phyloP scores from a whole-genome alignment of 2,888 invertebrate genomes.

The Dicyrtoma fusca region DNA sequence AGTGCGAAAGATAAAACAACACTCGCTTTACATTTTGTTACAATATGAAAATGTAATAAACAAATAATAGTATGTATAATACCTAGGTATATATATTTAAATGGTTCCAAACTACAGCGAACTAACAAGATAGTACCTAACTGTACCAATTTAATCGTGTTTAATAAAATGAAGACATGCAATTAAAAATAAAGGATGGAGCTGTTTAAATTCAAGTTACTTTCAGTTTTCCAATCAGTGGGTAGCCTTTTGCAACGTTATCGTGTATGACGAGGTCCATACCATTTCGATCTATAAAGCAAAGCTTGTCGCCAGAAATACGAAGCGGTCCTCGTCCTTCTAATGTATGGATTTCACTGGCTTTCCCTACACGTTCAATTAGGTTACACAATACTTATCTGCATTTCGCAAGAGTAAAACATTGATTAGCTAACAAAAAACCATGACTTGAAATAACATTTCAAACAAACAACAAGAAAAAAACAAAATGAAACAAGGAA shows the following conservation, averaged over 20 bases:
- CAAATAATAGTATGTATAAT: background rate
- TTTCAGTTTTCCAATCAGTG: constrained; percentile 43
- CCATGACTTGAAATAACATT: too few species aligned
- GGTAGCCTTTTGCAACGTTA: constrained; percentile 59
- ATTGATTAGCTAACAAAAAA: background rate
- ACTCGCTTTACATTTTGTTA: background rate
- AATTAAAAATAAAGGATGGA: too few species aligned
- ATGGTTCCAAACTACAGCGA: too few species aligned
- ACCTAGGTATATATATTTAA: too few species aligned
- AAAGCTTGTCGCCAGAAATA: constrained; percentile 60
- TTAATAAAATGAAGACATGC: too few species aligned
- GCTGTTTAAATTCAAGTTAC: constrained; percentile 14
- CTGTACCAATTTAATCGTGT: too few species aligned
- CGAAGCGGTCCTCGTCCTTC: constrained; percentile 63
- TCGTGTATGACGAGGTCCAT: constrained; percentile 65
- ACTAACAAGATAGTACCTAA: too few species aligned
- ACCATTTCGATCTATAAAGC: constrained; percentile 64
- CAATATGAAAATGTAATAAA: background rate
- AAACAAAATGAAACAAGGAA: too few species aligned
- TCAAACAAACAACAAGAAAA: constrained; percentile 11
- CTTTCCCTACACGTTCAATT: background rate
- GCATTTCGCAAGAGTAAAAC: too few species aligned
- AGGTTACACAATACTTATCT: too few species aligned
- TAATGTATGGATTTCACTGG: background rate
- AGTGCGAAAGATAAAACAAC: too few species aligned